A percentile compares a stretch with the other conserved stretches of the same genome.
Conservation (phyloP, 2,888 invertebrate species). For the Coelogynopora nodosa region DNA sequence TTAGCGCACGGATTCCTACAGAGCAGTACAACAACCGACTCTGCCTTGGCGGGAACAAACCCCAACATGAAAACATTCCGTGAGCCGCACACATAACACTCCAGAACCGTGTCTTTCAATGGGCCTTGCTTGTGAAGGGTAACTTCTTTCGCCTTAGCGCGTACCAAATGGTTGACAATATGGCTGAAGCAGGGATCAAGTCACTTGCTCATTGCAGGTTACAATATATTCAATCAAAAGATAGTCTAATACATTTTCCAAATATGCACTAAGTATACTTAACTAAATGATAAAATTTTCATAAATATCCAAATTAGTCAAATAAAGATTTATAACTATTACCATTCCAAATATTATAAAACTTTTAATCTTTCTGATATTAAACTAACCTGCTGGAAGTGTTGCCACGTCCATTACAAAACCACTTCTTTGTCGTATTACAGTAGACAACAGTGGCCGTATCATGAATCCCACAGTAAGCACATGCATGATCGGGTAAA, state of each 20-base stretch:
- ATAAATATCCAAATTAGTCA: too few relatives aligned
- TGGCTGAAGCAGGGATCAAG: slow-evolving; percentile 79
- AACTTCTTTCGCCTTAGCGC: slow-evolving; percentile 98
- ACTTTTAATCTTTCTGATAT: background rate
- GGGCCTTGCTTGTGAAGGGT: slow-evolving; percentile 94
- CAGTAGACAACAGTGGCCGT: slow-evolving; percentile 95
- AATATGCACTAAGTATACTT: too few relatives aligned
- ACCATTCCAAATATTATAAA: too few relatives aligned
- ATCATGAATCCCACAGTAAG: slow-evolving; percentile 92
- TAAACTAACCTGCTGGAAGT: slow-evolving; percentile 74
- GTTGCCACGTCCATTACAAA: slow-evolving; percentile 96
- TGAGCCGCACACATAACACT: slow-evolving; percentile 97
- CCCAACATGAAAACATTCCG: slow-evolving; percentile 96
- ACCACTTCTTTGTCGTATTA: slow-evolving; percentile 97
- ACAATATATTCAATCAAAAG: too few relatives aligned
- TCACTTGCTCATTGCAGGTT: too few relatives aligned
- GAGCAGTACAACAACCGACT: slow-evolving; percentile 90
- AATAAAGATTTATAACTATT: too few relatives aligned
- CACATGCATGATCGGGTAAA: slow-evolving; percentile 88
- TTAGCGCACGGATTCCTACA: slow-evolving; percentile 98
- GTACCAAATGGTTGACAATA: slow-evolving; percentile 94
- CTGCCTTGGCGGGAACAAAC: slow-evolving; percentile 97
- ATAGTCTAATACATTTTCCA: too few relatives aligned
- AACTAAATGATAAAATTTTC: too few relatives aligned
- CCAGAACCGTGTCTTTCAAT: slow-evolving; percentile 90